These are phyloP conservation scores for Erythrolamprus reginae DNA, from an alignment of 2,113 vertebrate genomes.

Conservation along the genomic window DNA sequence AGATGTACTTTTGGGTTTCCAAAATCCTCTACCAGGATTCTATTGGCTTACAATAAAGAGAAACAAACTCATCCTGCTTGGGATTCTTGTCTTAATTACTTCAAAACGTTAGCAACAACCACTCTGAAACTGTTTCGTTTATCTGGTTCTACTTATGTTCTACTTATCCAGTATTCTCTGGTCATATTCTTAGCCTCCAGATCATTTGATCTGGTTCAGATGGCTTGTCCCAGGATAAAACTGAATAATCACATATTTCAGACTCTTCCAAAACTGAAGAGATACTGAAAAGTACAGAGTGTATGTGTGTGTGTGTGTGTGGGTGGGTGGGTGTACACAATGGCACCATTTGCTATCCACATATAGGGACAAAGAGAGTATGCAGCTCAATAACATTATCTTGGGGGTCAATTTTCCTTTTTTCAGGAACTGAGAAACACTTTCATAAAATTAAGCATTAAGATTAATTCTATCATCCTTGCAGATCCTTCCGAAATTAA, in stretches of 20 bases:
- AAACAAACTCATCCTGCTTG: background rate
- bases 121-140: constrained; percentile 44
- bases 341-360: no score
- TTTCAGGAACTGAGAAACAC: constrained; percentile 45
- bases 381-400: constrained; percentile 22
- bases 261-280: constrained; percentile 37
- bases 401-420: constrained; percentile 34
- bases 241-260: constrained; percentile 59
- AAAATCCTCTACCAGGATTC: background rate
- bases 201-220: constrained; percentile 53
- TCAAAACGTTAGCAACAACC: background rate
- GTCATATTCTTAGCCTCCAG: constrained; percentile 54
- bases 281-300: constrained; percentile 13
- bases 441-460: constrained; percentile 61
- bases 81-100: background rate
- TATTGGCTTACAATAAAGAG: background rate
- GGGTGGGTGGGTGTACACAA: no score
- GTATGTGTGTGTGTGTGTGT: no score
- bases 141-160: constrained; percentile 61
- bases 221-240: constrained; percentile 52
- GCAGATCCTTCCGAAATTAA: constrained; percentile 52
- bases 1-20: background rate
- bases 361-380: constrained; percentile 31
- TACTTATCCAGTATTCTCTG: constrained; percentile 60
- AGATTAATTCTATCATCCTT: constrained; percentile 63